phyloP scores from a whole-genome alignment of 2,113 vertebrate genomes.

The Paedocypris sp. region DNA sequence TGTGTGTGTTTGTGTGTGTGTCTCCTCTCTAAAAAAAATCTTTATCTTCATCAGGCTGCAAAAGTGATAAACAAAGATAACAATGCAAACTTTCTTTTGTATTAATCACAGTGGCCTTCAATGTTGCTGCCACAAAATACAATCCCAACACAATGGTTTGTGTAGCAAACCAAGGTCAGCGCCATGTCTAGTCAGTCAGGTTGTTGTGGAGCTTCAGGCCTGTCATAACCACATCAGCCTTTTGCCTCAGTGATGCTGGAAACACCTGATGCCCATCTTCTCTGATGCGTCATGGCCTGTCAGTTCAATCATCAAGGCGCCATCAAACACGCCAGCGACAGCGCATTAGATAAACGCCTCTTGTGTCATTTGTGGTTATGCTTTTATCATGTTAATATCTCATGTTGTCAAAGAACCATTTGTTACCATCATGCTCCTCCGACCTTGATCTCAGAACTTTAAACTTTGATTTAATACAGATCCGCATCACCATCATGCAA shows the following conservation, averaged over 20 bases:
- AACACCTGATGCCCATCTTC: slow-evolving; percentile 5
- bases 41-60: too few relatives aligned
- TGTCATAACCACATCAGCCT: background rate
- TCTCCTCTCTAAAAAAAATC: too few relatives aligned
- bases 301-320: background rate
- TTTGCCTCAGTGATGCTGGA: background rate
- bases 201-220: background rate
- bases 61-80: too few relatives aligned
- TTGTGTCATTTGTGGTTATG: background rate
- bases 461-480: too few relatives aligned
- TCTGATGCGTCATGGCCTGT: background rate
- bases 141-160: background rate
- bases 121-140: background rate
- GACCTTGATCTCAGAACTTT: too few relatives aligned
- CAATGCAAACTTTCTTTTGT: too few relatives aligned
- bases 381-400: background rate
- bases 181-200: background rate
- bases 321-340: background rate
- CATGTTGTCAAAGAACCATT: background rate
- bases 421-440: background rate
- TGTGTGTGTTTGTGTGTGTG: too few relatives aligned
- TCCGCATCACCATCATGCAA: too few relatives aligned
- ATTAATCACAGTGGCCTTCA: background rate
- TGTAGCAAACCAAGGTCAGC: background rate
- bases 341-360: background rate